Evolutionary conservation across 2,888 invertebrate species (phyloP).

Genomic region (Autographa gamma): DNA sequence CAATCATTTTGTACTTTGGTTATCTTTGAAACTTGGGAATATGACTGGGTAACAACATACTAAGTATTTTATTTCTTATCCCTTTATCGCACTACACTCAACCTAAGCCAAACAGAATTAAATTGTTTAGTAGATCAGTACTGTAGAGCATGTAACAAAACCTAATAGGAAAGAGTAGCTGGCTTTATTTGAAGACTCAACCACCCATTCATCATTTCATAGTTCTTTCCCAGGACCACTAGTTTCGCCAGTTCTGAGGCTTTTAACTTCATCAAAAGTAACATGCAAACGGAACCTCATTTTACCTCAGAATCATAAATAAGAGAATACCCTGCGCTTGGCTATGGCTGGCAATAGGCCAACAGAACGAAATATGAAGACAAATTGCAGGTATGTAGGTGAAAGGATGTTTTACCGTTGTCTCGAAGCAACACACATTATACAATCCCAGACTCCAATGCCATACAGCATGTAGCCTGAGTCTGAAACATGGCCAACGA

Average conservation of each 20-base stretch:
- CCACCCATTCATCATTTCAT: background rate
- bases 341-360: constrained; percentile 40
- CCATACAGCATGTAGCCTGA: background rate
- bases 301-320: constrained; percentile 31
- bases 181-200: background rate
- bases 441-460: background rate
- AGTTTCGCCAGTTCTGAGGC: background rate
- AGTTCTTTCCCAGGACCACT: background rate
- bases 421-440: background rate
- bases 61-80: no score
- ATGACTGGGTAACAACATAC: no score
- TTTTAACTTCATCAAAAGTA: background rate
- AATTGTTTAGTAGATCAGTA: no score
- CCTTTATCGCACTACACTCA: no score
- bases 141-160: no score
- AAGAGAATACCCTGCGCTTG: constrained; percentile 22
- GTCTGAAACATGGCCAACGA: no score
- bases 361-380: constrained; percentile 44
- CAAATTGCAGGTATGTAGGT: constrained; percentile 27
- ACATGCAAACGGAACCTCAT: constrained; percentile 1
- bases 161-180: no score
- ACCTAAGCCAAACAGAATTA: no score
- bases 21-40: background rate
- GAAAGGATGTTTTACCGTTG: constrained; percentile 37
- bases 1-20: background rate